Conservation (phyloP, 2,797 vertebrate species). For the Pangasius djambal region DNA sequence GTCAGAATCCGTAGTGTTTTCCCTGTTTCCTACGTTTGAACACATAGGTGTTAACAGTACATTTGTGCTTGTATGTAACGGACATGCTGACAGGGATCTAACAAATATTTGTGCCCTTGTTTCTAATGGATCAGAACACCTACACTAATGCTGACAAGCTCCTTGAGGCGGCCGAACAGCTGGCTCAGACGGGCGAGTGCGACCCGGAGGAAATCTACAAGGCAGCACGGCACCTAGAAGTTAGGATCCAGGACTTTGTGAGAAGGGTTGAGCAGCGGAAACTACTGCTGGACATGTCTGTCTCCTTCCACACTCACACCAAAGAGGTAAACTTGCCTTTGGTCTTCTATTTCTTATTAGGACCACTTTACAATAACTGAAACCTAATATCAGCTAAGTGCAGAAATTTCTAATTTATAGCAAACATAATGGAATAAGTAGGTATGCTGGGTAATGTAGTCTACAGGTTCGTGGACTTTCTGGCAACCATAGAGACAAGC, state of each 20-base stretch:
- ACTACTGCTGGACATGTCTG: constrained; percentile 96
- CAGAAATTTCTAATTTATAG: not conserved
- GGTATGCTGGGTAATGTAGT: constrained; percentile 34
- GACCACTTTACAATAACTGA: not conserved
- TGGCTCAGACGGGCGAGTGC: constrained; percentile 97
- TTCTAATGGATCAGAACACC: constrained; percentile 82
- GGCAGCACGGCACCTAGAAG: constrained; percentile 94
- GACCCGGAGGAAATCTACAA: constrained; percentile 99
- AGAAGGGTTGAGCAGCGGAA: constrained; percentile 95
- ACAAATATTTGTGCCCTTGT: not conserved
- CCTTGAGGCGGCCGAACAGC: constrained; percentile 94
- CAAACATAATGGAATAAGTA: not conserved
- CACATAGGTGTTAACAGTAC: not conserved
- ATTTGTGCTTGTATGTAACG: not conserved
- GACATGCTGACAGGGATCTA: not conserved
- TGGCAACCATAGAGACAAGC: constrained; percentile 30
- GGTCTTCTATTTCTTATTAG: constrained; percentile 1
- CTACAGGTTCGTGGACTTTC: constrained; percentile 10
- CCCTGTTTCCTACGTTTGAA: not conserved
- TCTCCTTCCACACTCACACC: constrained; percentile 98
- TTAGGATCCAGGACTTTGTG: constrained; percentile 97
- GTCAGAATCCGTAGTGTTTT: not conserved
- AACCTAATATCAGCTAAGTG: constrained; percentile 1
- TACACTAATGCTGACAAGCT: constrained; percentile 99
- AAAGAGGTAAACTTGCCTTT: constrained; percentile 82